Conservation (phyloP, 2,113 vertebrate genomes). For the Danionella cerebrum region DNA sequence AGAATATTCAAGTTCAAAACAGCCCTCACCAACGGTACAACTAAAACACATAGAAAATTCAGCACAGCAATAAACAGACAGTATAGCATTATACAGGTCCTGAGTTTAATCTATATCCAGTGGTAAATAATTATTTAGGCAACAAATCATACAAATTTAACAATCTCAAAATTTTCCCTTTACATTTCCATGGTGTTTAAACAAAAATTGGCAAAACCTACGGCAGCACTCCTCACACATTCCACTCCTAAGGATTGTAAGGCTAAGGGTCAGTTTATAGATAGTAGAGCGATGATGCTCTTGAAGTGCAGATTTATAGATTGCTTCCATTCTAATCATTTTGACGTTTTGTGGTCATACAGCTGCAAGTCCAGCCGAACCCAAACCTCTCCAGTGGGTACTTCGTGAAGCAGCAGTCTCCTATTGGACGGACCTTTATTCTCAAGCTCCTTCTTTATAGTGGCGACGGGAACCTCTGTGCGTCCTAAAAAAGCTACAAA, state of each 20-base stretch:
- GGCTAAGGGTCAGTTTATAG: background rate
- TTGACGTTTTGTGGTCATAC: slow-evolving; percentile 69
- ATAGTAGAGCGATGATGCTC: slow-evolving; percentile 12
- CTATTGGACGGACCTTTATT: slow-evolving; percentile 81
- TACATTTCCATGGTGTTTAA: slow-evolving; percentile 1
- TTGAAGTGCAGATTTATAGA: background rate
- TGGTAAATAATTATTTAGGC: slow-evolving; percentile 37
- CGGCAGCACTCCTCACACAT: slow-evolving; percentile 5
- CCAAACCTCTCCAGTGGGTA: slow-evolving; percentile 91
- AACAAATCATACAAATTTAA: background rate
- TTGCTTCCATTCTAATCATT: background rate
- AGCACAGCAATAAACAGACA: slow-evolving; percentile 27
- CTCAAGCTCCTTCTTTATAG: slow-evolving; percentile 90
- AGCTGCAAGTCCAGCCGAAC: slow-evolving; percentile 92
- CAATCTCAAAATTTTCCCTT: background rate
- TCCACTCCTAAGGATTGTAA: slow-evolving; percentile 13
- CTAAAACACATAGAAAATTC: background rate
- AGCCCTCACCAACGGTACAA: background rate
- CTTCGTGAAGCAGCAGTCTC: slow-evolving; percentile 85
- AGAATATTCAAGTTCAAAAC: slow-evolving; percentile 9
- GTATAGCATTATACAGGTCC: slow-evolving; percentile 38
- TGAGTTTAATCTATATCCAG: slow-evolving; percentile 49
- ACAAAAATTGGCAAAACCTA: slow-evolving; percentile 43
- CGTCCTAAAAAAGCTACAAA: slow-evolving; percentile 83
- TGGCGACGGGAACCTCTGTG: slow-evolving; percentile 91